Conservation (phyloP, 1,140 invertebrate genomes). For the Tetraneura akinire region DNA sequence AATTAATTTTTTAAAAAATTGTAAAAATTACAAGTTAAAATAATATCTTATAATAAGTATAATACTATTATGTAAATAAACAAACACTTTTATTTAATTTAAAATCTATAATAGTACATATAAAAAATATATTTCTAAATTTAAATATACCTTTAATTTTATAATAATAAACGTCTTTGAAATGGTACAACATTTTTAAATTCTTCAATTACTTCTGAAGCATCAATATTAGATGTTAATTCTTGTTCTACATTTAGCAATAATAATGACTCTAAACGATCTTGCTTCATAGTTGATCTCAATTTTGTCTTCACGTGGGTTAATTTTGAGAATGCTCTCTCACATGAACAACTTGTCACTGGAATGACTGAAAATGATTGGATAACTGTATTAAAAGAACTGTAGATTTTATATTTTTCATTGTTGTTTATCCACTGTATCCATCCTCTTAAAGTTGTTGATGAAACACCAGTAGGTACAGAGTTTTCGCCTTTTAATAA, state of each 20-base stretch:
- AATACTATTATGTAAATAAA: no score
- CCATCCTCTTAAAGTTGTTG: constrained; percentile 11
- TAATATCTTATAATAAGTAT: no score
- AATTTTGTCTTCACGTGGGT: constrained; percentile 28
- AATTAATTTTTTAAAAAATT: no score
- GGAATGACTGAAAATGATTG: constrained; percentile 15
- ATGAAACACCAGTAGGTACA: neutral
- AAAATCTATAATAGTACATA: no score
- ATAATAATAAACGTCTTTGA: neutral
- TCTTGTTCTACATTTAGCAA: constrained; percentile 12
- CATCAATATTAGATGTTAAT: neutral
- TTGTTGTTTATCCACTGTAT: constrained; percentile 13
- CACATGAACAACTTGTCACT: constrained; percentile 6
- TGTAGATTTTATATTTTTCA: constrained; percentile 30
- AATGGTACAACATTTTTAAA: constrained; percentile 18
- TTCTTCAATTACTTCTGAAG: constrained; percentile 24
- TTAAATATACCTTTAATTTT: no score
- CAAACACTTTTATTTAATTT: no score
- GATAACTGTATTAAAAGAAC: constrained; percentile 10
- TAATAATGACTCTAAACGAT: constrained; percentile 11
- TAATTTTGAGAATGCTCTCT: constrained; percentile 17
- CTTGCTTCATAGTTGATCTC: constrained; percentile 17
- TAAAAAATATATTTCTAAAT: no score
- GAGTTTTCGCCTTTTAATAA: neutral
- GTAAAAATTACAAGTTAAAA: no score